Conservation (phyloP, 2,888 invertebrate genomes). For the Cephonodes hylas region DNA sequence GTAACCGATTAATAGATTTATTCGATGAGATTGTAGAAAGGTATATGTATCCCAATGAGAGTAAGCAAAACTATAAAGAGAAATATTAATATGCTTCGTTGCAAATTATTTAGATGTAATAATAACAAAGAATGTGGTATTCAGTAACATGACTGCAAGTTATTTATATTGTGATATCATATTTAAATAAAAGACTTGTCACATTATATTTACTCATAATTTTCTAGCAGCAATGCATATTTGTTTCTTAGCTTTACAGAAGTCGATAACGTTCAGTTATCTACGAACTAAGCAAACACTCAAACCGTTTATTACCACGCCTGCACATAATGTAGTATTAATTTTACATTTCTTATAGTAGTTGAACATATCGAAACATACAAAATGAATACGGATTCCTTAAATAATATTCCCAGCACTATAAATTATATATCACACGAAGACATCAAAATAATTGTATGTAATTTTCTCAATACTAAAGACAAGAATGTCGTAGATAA, state of each 20-base stretch:
- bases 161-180: background rate
- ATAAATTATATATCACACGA: conserved; percentile 40
- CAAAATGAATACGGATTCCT: background rate
- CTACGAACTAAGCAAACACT: background rate
- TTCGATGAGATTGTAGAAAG: conserved; percentile 80
- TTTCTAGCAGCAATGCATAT: conserved; percentile 1
- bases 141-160: background rate
- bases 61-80: conserved; percentile 8
- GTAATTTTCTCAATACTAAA: conserved; percentile 33
- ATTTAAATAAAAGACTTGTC: background rate
- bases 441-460: conserved; percentile 48
- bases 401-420: background rate
- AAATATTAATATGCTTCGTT: conserved; percentile 8
- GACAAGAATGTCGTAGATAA: conserved; percentile 35
- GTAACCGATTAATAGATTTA: conserved; percentile 72
- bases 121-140: background rate
- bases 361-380: background rate
- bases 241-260: conserved; percentile 8
- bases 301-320: background rate
- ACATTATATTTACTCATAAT: background rate
- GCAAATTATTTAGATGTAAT: background rate
- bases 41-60: conserved; percentile 41
- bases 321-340: background rate
- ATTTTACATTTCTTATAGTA: background rate
- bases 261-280: conserved; percentile 11